Evolutionary conservation across 1,140 invertebrate species (phyloP).

Genomic region (Phocides pigmalion): DNA sequence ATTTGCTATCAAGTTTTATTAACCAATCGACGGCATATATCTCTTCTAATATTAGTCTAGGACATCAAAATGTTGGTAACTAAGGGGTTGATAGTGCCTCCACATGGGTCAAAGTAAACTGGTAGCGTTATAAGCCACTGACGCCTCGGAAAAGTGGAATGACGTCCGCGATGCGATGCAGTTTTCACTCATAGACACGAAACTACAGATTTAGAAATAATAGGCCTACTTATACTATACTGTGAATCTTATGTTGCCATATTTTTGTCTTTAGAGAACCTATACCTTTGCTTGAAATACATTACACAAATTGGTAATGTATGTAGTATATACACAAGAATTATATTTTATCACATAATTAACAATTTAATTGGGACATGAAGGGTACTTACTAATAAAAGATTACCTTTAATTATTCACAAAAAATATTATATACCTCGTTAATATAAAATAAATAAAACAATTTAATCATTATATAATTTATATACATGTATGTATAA

Average conservation of each 20-base stretch:
- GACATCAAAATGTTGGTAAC: background rate
- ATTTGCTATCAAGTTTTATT: too few species aligned
- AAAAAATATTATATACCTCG: too few species aligned
- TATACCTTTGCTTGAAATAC: too few species aligned
- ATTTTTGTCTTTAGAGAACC: background rate
- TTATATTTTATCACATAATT: too few species aligned
- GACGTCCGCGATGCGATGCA: constrained; percentile 71
- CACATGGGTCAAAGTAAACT: constrained; percentile 50
- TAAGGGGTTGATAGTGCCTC: constrained; percentile 30
- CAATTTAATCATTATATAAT: too few species aligned
- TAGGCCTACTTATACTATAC: background rate
- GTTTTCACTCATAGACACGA: constrained; percentile 78
- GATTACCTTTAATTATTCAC: too few species aligned
- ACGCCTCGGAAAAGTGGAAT: constrained; percentile 80
- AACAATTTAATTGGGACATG: too few species aligned
- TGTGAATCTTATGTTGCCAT: background rate
- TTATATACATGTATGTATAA: too few species aligned
- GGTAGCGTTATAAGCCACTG: constrained; percentile 65
- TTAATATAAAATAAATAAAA: too few species aligned
- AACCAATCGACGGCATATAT: background rate
- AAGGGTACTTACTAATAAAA: too few species aligned
- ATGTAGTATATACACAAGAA: too few species aligned
- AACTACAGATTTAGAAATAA: constrained; percentile 48
- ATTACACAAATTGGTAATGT: too few species aligned
- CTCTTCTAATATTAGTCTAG: constrained; percentile 2